A percentile compares a stretch with the other conserved stretches of the same genome.
Conservation (phyloP, 2,888 invertebrate genomes). For the Formica aserva region DNA sequence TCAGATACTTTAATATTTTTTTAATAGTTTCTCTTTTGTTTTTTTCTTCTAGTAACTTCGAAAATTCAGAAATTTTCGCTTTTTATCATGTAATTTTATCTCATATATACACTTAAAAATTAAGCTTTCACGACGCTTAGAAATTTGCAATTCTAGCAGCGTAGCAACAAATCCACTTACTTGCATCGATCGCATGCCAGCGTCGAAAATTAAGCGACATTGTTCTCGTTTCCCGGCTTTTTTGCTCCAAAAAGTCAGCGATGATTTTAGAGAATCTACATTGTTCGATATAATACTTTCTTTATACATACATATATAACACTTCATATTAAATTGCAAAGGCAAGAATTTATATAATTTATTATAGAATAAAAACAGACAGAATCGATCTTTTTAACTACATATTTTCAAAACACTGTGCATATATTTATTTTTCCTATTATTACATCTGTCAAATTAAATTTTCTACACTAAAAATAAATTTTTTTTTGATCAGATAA, state of each 20-base stretch:
- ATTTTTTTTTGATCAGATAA: too few species aligned
- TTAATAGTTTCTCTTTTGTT: neutral
- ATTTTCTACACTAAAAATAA: neutral
- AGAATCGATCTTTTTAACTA: neutral
- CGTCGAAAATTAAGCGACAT: conserved; percentile 34
- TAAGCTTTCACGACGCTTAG: conserved; percentile 13
- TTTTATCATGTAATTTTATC: neutral
- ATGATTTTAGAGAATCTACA: neutral
- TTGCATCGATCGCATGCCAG: conserved; percentile 25
- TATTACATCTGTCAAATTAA: neutral
- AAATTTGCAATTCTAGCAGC: conserved; percentile 23
- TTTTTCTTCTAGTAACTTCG: neutral
- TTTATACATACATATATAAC: neutral
- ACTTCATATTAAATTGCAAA: neutral
- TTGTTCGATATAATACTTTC: neutral
- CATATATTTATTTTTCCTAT: conserved; percentile 13
- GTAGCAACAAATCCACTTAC: conserved; percentile 38
- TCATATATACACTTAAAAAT: conserved; percentile 11
- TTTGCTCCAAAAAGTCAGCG: neutral
- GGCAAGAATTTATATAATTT: neutral
- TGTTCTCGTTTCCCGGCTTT: neutral
- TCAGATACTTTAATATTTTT: too few species aligned
- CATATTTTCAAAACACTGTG: neutral
- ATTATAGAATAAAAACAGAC: neutral
- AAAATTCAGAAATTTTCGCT: neutral